Base-by-base conservation (phyloP, 2,797 vertebrate species). In the Ctenochaetus hawaiiensis region DNA sequence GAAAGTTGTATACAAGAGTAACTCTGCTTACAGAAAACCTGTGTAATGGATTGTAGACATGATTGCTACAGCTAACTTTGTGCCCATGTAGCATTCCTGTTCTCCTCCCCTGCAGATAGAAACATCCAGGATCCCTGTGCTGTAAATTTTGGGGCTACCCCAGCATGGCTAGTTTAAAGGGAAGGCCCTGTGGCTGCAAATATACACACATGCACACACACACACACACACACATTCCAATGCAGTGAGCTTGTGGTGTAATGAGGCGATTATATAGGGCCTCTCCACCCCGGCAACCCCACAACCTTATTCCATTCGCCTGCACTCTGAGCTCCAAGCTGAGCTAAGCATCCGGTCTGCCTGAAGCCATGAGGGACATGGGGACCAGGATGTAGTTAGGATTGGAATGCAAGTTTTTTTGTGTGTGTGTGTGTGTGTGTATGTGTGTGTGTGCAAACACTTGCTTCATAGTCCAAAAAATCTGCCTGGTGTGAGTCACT, bases 201-300 rank as follows among this genome's bases (percentile, higher is more conserved):
- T 58, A 67, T 43, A 53, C 56, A 26, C 70, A 43, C 70, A 64
- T 58, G 59, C 57, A 56, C 57, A 68, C 47, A 22, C 47, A 22
- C 49, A 44, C 58, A 52, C 59, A 17, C 72, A 22, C 65, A 54
- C 34, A 57, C 90, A 91, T 92, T 92, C 87, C 88, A 6, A 82
- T 85, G 85, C 74, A 77, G 82, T 91, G 89, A 92, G 89, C 84
- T 81, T 72, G 70, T 63, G 74, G 81, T 77, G 83, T 91, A 91
- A 88, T 92, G 89, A 91, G 87, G 85, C 59, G 82, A 91, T 92
- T 93, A 90, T 89, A 88, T 89, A 79, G 89, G 90, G 90, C 89
- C 89, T 81, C 85, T 82, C 67, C 84, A 92, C 89, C 91, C 78
- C 59, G 9, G 84, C 70, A 84, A 89, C 89, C 84, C 86, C 71